Conservation (phyloP, 2,797 vertebrate species). For the Staurois parvus region DNA sequence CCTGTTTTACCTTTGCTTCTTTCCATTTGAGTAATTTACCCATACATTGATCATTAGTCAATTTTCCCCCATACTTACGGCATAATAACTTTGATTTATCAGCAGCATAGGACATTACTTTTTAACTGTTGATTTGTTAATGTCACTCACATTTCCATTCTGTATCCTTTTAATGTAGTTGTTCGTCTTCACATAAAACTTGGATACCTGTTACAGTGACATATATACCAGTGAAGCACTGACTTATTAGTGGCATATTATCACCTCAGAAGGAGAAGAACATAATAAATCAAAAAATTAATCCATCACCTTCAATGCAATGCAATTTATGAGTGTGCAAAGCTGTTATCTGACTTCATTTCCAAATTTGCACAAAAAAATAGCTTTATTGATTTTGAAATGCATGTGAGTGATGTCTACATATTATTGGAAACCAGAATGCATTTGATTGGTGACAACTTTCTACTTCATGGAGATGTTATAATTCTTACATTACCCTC, state of each 20-base stretch:
- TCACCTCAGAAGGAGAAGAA: slow-evolving; percentile 34
- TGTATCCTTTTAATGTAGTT: slow-evolving; percentile 24
- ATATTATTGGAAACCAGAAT: slow-evolving; percentile 52
- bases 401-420: slow-evolving; percentile 57
- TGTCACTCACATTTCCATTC: not conserved
- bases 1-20: not conserved
- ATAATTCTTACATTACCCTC: slow-evolving; percentile 64
- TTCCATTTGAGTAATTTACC: not conserved
- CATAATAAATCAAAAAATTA: slow-evolving; percentile 37
- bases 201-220: slow-evolving; percentile 28
- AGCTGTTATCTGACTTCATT: slow-evolving; percentile 62
- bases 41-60: slow-evolving; percentile 3
- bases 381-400: slow-evolving; percentile 53
- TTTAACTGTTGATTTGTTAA: slow-evolving; percentile 24
- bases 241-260: slow-evolving; percentile 35
- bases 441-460: slow-evolving; percentile 61
- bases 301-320: slow-evolving; percentile 53
- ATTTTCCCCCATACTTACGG: not conserved
- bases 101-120: slow-evolving; percentile 10
- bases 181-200: slow-evolving; percentile 52
- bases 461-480: slow-evolving; percentile 58
- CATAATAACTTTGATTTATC: slow-evolving; percentile 30
- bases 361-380: slow-evolving; percentile 64
- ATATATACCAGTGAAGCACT: slow-evolving; percentile 26
- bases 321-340: slow-evolving; percentile 46